Evolutionary conservation across 2,888 invertebrate genomes (phyloP).

Genomic region (Proisotoma minuta): DNA sequence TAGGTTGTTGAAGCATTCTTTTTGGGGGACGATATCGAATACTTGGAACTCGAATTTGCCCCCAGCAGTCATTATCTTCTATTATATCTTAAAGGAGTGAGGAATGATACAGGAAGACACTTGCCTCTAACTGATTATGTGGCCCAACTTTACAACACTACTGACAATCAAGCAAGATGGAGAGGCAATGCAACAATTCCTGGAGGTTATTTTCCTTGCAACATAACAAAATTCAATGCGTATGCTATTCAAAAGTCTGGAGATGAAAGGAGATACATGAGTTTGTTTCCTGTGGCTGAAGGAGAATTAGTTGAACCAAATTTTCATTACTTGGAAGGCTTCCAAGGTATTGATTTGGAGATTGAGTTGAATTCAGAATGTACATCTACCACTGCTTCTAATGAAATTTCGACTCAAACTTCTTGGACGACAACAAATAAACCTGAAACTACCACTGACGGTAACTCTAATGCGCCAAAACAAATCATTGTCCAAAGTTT

Average conservation of each 20-base stretch:
- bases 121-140: not conserved
- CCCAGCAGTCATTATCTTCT: slow-evolving; percentile 54
- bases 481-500: too few species aligned
- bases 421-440: too few species aligned
- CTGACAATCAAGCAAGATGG: slow-evolving; percentile 49
- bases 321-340: slow-evolving; percentile 48
- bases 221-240: slow-evolving; percentile 54
- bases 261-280: slow-evolving; percentile 52
- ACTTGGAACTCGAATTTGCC: slow-evolving; percentile 55
- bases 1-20: slow-evolving; percentile 57
- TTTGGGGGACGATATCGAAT: slow-evolving; percentile 53
- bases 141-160: not conserved
- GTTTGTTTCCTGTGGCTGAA: slow-evolving; percentile 53
- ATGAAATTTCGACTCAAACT: too few species aligned
- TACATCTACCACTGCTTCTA: not conserved
- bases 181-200: slow-evolving; percentile 53
- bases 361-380: not conserved
- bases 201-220: slow-evolving; percentile 53
- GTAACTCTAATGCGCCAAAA: too few species aligned
- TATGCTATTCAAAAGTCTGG: slow-evolving; percentile 55
- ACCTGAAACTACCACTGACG: too few species aligned
- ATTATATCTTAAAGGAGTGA: slow-evolving; percentile 49
- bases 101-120: not conserved
- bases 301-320: slow-evolving; percentile 52
- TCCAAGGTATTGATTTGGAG: not conserved